A percentile compares a stretch with the other conserved stretches of the same genome.
Evolutionary conservation across 1,140 invertebrate species (phyloP).

Genomic region (Capitella teleta): DNA sequence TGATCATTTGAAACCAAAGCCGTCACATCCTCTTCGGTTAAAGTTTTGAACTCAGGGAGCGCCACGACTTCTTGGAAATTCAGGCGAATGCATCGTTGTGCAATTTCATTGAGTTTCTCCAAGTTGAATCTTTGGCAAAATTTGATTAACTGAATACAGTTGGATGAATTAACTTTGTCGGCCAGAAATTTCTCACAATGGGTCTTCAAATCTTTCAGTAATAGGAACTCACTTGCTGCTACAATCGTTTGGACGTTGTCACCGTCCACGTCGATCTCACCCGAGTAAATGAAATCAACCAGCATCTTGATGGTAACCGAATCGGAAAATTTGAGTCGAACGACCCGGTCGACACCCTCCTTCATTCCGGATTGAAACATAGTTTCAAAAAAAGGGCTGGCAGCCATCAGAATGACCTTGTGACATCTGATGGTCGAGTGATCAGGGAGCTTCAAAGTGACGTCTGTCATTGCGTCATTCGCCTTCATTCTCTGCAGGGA

Average conservation of each 20-base stretch:
- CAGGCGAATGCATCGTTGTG: no score
- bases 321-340: no score
- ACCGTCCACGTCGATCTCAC: neutral
- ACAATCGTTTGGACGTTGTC: slow-evolving; percentile 2
- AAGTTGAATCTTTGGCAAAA: no score
- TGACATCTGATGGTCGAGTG: no score
- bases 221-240: neutral
- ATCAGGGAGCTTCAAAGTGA: no score
- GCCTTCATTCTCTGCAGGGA: no score
- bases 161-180: neutral
- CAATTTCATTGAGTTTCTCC: no score
- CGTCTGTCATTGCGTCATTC: no score
- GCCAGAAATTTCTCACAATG: slow-evolving; percentile 1
- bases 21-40: no score
- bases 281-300: slow-evolving; percentile 2
- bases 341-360: neutral
- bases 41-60: no score
- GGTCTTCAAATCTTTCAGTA: neutral
- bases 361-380: neutral
- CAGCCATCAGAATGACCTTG: neutral
- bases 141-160: slow-evolving; percentile 1
- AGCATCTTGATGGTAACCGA: neutral
- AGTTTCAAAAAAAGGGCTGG: neutral
- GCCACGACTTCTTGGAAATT: no score
- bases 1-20: no score